These are phyloP conservation scores for Ctenoplectra terminalis DNA, from an alignment of 1,140 invertebrate species.

Conservation along the genomic window DNA sequence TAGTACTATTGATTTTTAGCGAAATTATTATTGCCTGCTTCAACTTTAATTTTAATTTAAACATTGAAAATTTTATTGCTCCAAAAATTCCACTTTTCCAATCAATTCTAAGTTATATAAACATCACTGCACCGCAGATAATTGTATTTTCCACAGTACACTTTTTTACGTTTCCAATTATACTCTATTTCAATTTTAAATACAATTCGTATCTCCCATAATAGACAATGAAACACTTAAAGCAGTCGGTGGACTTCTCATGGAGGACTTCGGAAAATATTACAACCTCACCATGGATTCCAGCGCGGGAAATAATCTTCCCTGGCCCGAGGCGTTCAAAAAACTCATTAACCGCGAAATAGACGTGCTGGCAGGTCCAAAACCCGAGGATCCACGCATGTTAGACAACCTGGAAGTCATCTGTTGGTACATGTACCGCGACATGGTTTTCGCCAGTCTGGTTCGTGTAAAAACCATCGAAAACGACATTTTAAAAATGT, in stretches of 20 bases:
- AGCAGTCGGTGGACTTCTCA: background rate
- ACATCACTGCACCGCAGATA: too few species aligned
- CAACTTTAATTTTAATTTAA: too few species aligned
- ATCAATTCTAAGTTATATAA: too few species aligned
- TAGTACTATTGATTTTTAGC: too few species aligned
- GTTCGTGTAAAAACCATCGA: background rate
- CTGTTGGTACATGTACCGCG: slow-evolving; percentile 31
- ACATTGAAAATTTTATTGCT: too few species aligned
- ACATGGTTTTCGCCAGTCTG: slow-evolving; percentile 30
- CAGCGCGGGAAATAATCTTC: background rate
- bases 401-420: slow-evolving; percentile 25
- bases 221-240: background rate
- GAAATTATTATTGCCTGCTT: too few species aligned
- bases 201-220: background rate
- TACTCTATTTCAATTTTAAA: too few species aligned
- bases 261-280: slow-evolving; percentile 15
- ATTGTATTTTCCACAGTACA: too few species aligned
- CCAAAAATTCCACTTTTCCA: too few species aligned
- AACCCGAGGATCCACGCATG: background rate
- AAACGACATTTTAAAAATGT: background rate
- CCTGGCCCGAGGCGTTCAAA: slow-evolving; percentile 6
- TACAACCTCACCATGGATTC: background rate
- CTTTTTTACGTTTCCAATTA: too few species aligned
- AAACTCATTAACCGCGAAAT: slow-evolving; percentile 18
- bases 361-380: slow-evolving; percentile 16